phyloP scores from a whole-genome alignment of 2,888 invertebrate species.

The Xestoiulus laeticollis region DNA sequence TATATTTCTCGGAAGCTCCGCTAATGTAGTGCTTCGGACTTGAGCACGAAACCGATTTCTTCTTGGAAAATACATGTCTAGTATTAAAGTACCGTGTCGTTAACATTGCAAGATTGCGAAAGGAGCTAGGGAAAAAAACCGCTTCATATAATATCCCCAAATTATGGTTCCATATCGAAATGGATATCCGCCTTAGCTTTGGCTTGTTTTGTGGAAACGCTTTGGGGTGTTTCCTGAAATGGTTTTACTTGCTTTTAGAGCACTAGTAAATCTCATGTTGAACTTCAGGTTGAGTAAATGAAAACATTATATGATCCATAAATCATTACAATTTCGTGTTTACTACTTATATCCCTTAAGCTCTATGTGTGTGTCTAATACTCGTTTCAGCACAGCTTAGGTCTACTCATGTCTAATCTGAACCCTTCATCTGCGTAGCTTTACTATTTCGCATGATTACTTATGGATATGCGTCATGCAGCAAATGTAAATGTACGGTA shows the following conservation, averaged over 20 bases:
- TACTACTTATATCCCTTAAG: slow-evolving; percentile 20
- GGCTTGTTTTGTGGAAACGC: slow-evolving; percentile 27
- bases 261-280: slow-evolving; percentile 10
- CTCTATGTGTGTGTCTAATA: neutral
- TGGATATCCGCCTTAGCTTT: slow-evolving; percentile 7
- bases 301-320: slow-evolving; percentile 35
- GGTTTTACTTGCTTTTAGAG: slow-evolving; percentile 39
- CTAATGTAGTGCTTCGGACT: slow-evolving; percentile 1
- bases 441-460: slow-evolving; percentile 25
- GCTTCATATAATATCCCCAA: slow-evolving; percentile 29
- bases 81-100: slow-evolving; percentile 17
- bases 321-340: slow-evolving; percentile 39
- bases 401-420: neutral
- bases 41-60: slow-evolving; percentile 30
- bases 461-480: neutral
- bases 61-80: neutral
- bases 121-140: neutral
- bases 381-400: neutral
- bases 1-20: slow-evolving; percentile 8
- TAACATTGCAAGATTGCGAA: slow-evolving; percentile 18
- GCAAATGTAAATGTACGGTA: neutral
- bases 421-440: slow-evolving; percentile 27
- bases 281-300: slow-evolving; percentile 43
- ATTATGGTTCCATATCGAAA: slow-evolving; percentile 25
- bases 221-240: slow-evolving; percentile 32